Percentiles rank a stretch among this genome's conserved stretches.
These are phyloP conservation scores for Tringa solitaria DNA, from an alignment of 2,113 vertebrate genomes.

Conservation along the genomic window DNA sequence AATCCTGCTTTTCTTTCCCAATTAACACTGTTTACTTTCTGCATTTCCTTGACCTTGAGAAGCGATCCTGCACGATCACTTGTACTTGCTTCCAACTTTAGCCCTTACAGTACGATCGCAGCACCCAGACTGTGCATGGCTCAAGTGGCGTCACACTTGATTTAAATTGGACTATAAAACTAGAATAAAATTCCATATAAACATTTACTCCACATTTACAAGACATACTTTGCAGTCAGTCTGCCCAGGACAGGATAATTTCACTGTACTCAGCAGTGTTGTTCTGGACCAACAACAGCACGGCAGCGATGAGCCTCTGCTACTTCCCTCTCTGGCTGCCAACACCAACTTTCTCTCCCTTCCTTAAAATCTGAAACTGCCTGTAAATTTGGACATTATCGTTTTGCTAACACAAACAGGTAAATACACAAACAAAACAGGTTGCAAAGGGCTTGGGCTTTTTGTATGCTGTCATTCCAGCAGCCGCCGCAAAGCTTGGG, in stretches of 20 bases:
- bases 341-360: not conserved
- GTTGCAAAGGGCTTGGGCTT: not conserved
- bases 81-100: not conserved
- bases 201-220: not conserved
- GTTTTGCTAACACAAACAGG: not conserved
- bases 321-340: not conserved
- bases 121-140: not conserved
- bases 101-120: not conserved
- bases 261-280: not conserved
- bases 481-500: not conserved
- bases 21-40: slow-evolving; percentile 24
- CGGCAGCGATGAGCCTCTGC: not conserved
- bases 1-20: slow-evolving; percentile 18
- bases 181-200: not conserved
- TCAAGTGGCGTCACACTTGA: not conserved
- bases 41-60: slow-evolving; percentile 22
- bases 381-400: not conserved
- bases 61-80: not conserved
- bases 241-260: not conserved
- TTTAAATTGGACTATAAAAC: not conserved
- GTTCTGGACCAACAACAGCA: not conserved
- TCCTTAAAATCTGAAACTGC: not conserved
- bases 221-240: not conserved
- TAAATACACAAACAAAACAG: not conserved
- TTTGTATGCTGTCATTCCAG: not conserved